A percentile compares a stretch with the other conserved stretches of the same genome.
Evolutionary conservation across 1,140 invertebrate species (phyloP).

Genomic region (Sinella curviseta): DNA sequence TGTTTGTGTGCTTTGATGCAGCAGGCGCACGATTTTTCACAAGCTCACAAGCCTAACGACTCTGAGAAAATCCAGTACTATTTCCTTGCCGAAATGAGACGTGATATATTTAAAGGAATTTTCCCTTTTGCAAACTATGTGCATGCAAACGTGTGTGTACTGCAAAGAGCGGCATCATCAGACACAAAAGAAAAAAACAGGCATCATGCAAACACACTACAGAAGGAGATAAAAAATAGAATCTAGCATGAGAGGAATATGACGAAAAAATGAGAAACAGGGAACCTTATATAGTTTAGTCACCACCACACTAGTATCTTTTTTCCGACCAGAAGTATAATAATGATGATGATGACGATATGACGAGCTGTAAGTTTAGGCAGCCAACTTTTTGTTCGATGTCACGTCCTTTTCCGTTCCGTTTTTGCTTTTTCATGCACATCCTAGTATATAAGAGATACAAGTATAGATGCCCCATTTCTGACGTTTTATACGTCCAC

Average conservation of each 20-base stretch:
- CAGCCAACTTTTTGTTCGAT: slow-evolving; percentile 28
- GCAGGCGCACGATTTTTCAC: not conserved
- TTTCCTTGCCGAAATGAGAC: slow-evolving; percentile 4
- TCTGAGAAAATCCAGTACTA: not conserved
- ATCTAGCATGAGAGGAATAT: no score
- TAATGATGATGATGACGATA: not conserved
- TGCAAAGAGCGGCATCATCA: not conserved
- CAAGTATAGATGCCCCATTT: no score
- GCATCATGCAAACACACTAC: no score
- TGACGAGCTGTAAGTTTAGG: slow-evolving; percentile 18
- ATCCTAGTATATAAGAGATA: no score
- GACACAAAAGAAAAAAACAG: no score
- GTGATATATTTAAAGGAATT: not conserved
- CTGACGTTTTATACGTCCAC: no score
- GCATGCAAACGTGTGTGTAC: not conserved
- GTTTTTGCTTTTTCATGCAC: not conserved
- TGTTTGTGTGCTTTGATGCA: not conserved
- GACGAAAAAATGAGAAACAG: no score
- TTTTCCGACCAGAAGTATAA: not conserved
- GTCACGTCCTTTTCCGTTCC: slow-evolving; percentile 31
- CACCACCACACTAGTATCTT: no score
- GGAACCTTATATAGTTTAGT: no score
- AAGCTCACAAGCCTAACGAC: slow-evolving; percentile 16
- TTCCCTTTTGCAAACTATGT: not conserved
- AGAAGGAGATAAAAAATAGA: not conserved